Evolutionary conservation across 2,797 vertebrate genomes (phyloP).

Genomic region (Halcyon badia): DNA sequence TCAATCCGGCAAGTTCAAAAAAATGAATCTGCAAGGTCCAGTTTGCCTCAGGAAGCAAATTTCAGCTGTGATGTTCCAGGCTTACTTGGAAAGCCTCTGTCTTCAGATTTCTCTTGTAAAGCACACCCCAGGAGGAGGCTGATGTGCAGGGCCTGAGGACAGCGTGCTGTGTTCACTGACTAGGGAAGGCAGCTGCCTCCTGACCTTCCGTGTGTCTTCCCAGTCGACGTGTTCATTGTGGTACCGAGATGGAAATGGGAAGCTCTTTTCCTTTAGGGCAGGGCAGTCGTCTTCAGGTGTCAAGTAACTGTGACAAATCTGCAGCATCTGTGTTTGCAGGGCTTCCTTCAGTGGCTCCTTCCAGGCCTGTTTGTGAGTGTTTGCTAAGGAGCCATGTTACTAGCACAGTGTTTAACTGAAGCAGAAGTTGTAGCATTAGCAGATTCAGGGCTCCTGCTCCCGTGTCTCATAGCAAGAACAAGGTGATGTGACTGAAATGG

Average conservation of each 20-base stretch:
- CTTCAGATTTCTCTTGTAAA: constrained; percentile 25
- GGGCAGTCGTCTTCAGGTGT: neutral
- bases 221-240: accelerated
- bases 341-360: neutral
- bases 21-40: constrained; percentile 18
- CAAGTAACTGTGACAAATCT: neutral
- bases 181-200: neutral
- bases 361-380: neutral
- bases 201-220: neutral
- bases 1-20: constrained; percentile 30
- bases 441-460: neutral
- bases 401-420: neutral
- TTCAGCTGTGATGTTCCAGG: constrained; percentile 1
- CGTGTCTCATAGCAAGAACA: neutral
- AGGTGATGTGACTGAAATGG: neutral
- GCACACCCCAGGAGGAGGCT: neutral
- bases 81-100: constrained; percentile 53
- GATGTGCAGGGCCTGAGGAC: neutral
- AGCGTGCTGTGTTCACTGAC: neutral
- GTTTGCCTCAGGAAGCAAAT: constrained; percentile 1
- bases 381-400: neutral
- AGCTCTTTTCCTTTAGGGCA: neutral
- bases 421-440: neutral
- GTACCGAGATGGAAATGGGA: neutral
- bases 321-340: neutral